Conservation (phyloP, 2,888 invertebrate species). For the Micropterix aruncella region DNA sequence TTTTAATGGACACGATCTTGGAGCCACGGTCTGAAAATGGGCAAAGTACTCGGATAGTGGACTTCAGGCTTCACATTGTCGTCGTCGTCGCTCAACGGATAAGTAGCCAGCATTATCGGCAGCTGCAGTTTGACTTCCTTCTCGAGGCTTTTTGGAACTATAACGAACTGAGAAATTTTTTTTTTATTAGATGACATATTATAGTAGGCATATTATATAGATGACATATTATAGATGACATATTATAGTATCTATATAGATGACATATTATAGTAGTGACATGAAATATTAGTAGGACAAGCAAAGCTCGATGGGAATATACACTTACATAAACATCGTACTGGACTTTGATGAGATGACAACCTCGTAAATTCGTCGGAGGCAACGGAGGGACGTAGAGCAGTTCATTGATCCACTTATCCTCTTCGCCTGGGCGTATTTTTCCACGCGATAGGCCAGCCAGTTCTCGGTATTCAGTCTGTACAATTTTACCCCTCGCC, state of each 20-base stretch:
- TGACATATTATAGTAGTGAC: no score
- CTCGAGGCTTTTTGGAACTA: slow-evolving; percentile 82
- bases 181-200: no score
- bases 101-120: slow-evolving; percentile 84
- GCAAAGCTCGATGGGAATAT: no score
- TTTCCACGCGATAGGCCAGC: slow-evolving; percentile 68
- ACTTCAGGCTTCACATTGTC: slow-evolving; percentile 63
- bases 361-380: slow-evolving; percentile 86
- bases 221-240: no score
- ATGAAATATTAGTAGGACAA: no score
- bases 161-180: slow-evolving; percentile 77
- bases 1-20: slow-evolving; percentile 47
- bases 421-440: slow-evolving; percentile 65
- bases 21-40: slow-evolving; percentile 82
- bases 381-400: slow-evolving; percentile 88
- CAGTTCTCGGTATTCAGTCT: slow-evolving; percentile 75
- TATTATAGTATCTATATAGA: no score
- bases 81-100: slow-evolving; percentile 63
- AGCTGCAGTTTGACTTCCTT: slow-evolving; percentile 85
- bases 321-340: slow-evolving; percentile 82
- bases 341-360: slow-evolving; percentile 84
- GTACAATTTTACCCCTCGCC: slow-evolving; percentile 73
- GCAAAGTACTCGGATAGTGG: slow-evolving; percentile 86
- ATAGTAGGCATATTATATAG: no score
- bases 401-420: slow-evolving; percentile 78